Conservation (phyloP, 2,113 vertebrate genomes). For the Phyllostomus hastatus region DNA sequence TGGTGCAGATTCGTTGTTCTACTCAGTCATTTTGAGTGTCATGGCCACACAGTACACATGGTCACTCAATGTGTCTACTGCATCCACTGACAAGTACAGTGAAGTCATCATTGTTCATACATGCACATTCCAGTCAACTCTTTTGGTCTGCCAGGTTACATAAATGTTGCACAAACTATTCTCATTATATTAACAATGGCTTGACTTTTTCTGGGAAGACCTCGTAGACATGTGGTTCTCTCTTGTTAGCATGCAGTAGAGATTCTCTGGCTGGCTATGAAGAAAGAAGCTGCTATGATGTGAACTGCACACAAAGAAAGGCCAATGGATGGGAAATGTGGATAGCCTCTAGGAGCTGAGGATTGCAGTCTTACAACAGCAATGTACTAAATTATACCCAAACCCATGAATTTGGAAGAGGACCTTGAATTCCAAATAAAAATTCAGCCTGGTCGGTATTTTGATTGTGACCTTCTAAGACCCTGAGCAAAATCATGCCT, state of each 20-base stretch:
- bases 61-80: too few relatives aligned
- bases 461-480: background rate
- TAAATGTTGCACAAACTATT: too few relatives aligned
- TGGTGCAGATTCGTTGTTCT: too few relatives aligned
- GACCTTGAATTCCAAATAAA: background rate
- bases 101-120: too few relatives aligned
- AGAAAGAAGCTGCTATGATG: background rate
- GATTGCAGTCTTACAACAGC: background rate
- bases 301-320: background rate
- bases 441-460: background rate
- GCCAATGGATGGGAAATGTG: background rate
- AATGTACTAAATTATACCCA: background rate
- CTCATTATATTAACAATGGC: too few relatives aligned
- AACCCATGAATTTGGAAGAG: background rate
- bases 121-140: too few relatives aligned
- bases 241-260: background rate
- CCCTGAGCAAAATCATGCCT: background rate
- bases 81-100: too few relatives aligned
- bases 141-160: too few relatives aligned
- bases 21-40: too few relatives aligned
- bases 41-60: too few relatives aligned
- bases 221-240: background rate
- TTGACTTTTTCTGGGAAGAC: too few relatives aligned
- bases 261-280: background rate
- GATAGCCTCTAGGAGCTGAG: background rate